Percentiles rank a stretch among this genome's conserved stretches.
These are phyloP conservation scores for Anguilla rostrata DNA, from an alignment of 2,113 vertebrate species.

Conservation along the genomic window DNA sequence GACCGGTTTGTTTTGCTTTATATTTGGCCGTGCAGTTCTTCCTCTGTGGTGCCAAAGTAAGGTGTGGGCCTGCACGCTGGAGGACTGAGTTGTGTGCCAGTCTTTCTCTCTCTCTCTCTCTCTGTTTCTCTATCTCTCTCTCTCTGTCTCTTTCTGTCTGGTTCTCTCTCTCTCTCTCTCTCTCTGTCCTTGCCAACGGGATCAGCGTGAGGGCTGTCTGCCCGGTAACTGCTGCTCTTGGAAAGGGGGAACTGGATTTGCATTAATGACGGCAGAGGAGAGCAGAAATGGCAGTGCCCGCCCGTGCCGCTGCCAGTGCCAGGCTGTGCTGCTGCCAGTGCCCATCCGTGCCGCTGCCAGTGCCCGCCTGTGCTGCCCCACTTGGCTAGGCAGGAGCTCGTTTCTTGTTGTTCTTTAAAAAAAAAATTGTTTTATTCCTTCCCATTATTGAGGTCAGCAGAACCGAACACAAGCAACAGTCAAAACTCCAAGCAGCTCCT, in stretches of 20 bases:
- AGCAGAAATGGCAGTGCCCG: slow-evolving; percentile 7
- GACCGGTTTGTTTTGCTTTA: neutral
- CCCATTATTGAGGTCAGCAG: neutral
- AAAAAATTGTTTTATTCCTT: neutral
- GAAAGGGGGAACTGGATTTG: slow-evolving; percentile 26
- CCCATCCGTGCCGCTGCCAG: no score
- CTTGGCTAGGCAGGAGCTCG: slow-evolving; percentile 18
- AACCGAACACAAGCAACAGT: slow-evolving; percentile 8
- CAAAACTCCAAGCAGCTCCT: neutral
- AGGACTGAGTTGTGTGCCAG: neutral
- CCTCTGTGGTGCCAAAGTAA: neutral
- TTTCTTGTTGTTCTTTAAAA: neutral
- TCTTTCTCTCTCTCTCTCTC: slow-evolving; percentile 15
- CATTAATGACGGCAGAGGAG: slow-evolving; percentile 28
- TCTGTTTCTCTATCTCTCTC: slow-evolving; percentile 29
- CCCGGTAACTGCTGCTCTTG: slow-evolving; percentile 42
- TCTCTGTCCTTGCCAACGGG: slow-evolving; percentile 40
- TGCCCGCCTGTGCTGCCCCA: no score
- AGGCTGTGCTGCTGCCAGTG: no score
- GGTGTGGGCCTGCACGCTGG: neutral
- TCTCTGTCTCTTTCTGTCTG: slow-evolving; percentile 35
- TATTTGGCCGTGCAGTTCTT: neutral
- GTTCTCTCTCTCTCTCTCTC: slow-evolving; percentile 36
- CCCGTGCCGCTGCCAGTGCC: no score
- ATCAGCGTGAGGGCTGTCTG: slow-evolving; percentile 38